Conservation (phyloP, 2,888 invertebrate species). For the Nebria salina region DNA sequence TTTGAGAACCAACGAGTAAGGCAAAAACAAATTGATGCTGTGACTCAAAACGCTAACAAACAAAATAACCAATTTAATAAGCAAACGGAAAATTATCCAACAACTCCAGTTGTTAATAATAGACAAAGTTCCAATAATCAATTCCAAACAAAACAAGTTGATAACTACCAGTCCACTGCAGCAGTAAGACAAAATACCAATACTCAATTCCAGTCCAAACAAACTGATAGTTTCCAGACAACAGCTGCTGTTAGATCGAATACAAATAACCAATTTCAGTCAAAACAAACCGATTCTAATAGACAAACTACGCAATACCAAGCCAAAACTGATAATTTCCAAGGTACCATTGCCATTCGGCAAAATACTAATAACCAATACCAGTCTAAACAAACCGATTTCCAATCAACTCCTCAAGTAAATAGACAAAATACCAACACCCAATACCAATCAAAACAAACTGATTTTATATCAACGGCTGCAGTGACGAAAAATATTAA, state of each 20-base stretch:
- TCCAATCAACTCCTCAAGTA: slow-evolving; percentile 51
- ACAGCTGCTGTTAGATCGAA: slow-evolving; percentile 41
- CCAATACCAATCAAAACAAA: slow-evolving; percentile 50
- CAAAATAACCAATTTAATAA: slow-evolving; percentile 45
- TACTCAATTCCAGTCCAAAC: slow-evolving; percentile 47
- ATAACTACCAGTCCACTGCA: slow-evolving; percentile 21
- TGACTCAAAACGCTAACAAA: slow-evolving; percentile 33
- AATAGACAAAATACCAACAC: slow-evolving; percentile 49
- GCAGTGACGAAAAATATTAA: slow-evolving; percentile 49
- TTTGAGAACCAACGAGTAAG: slow-evolving; percentile 51
- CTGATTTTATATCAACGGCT: slow-evolving; percentile 55
- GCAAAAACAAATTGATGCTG: slow-evolving; percentile 45
- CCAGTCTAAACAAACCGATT: slow-evolving; percentile 53
- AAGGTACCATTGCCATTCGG: slow-evolving; percentile 49
- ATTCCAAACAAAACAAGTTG: slow-evolving; percentile 50
- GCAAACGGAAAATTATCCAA: slow-evolving; percentile 48
- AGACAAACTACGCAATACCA: slow-evolving; percentile 50
- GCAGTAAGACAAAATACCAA: slow-evolving; percentile 46
- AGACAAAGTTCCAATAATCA: slow-evolving; percentile 48
- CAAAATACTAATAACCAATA: slow-evolving; percentile 47
- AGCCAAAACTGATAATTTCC: slow-evolving; percentile 51
- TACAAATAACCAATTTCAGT: slow-evolving; percentile 45
- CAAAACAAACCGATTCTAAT: slow-evolving; percentile 55
- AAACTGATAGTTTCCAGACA: slow-evolving; percentile 56
- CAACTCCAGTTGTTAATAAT: slow-evolving; percentile 46